Percentiles rank a stretch among this genome's conserved stretches.
Evolutionary conservation across 2,113 vertebrate genomes (phyloP).

Genomic region (Dipodomys spectabilis): DNA sequence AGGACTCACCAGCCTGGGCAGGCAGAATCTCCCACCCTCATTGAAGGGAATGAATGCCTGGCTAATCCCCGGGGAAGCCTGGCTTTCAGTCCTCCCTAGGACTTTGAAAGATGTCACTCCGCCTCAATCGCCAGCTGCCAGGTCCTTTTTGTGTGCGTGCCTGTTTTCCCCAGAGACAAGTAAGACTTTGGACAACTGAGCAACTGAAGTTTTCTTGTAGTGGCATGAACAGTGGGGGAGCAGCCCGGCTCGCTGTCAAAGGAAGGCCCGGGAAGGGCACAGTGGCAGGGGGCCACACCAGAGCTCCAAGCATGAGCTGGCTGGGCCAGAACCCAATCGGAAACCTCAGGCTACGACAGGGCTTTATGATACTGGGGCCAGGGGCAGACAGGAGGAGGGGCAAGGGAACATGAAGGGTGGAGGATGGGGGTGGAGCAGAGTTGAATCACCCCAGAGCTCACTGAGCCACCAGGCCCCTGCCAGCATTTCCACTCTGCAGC

Average conservation of each 20-base stretch:
- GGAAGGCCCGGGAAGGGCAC: neutral
- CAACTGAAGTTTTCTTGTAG: constrained; percentile 50
- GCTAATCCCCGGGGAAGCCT: constrained; percentile 43
- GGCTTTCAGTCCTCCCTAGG: constrained; percentile 38
- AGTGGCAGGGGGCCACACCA: neutral
- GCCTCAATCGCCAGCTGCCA: neutral
- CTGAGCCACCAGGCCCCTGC: neutral
- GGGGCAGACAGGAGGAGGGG: neutral
- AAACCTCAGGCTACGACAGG: constrained; percentile 58
- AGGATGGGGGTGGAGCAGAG: constrained; percentile 20
- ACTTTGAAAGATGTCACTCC: constrained; percentile 67
- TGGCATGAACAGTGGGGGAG: constrained; percentile 30
- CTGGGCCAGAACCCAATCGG: neutral
- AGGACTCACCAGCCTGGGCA: constrained; percentile 68
- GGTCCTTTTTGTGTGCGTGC: too few relatives aligned
- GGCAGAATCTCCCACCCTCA: neutral
- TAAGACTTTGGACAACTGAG: constrained; percentile 66
- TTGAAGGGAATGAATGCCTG: constrained; percentile 6
- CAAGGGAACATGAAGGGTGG: constrained; percentile 40
- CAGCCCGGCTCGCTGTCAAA: neutral
- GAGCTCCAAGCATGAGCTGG: neutral
- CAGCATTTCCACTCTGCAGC: neutral
- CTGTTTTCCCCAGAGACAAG: constrained; percentile 63
- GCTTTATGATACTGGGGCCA: neutral
- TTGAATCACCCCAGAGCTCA: neutral